Conservation (phyloP, 2,888 invertebrate species). For the Caenorhabditis panamensis region DNA sequence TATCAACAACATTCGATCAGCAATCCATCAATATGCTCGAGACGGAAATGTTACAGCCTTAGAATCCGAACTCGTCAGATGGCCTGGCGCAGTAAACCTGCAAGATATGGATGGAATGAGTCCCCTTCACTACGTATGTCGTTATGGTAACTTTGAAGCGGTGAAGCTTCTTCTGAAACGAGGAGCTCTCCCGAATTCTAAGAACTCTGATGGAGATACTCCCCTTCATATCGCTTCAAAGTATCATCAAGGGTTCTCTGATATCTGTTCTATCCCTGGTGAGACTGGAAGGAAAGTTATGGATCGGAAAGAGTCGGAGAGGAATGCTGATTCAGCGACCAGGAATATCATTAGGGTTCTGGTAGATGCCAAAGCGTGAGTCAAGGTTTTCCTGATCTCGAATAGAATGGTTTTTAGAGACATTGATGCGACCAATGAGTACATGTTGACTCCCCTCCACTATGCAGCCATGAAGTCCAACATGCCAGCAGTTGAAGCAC, state of each 20-base stretch:
- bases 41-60: slow-evolving; percentile 28
- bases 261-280: slow-evolving; percentile 11
- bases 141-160: slow-evolving; percentile 62
- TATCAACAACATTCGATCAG: slow-evolving; percentile 35
- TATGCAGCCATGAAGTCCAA: slow-evolving; percentile 71
- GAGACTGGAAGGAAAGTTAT: slow-evolving; percentile 9
- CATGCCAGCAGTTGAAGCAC: slow-evolving; percentile 46
- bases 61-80: background rate
- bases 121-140: slow-evolving; percentile 66
- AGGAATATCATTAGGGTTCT: slow-evolving; percentile 39
- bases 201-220: slow-evolving; percentile 57
- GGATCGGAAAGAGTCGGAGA: slow-evolving; percentile 25
- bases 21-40: slow-evolving; percentile 43
- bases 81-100: slow-evolving; percentile 21
- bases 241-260: slow-evolving; percentile 42
- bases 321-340: slow-evolving; percentile 7
- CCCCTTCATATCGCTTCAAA: slow-evolving; percentile 69
- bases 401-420: slow-evolving; percentile 33
- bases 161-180: slow-evolving; percentile 56
- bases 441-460: slow-evolving; percentile 65
- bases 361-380: slow-evolving; percentile 49
- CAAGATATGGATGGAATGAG: slow-evolving; percentile 57
- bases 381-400: background rate
- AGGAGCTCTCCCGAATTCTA: slow-evolving; percentile 46
- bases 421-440: slow-evolving; percentile 53